These are phyloP conservation scores for Spea multiplicata DNA, from an alignment of 2,113 vertebrate species.

Conservation along the genomic window DNA sequence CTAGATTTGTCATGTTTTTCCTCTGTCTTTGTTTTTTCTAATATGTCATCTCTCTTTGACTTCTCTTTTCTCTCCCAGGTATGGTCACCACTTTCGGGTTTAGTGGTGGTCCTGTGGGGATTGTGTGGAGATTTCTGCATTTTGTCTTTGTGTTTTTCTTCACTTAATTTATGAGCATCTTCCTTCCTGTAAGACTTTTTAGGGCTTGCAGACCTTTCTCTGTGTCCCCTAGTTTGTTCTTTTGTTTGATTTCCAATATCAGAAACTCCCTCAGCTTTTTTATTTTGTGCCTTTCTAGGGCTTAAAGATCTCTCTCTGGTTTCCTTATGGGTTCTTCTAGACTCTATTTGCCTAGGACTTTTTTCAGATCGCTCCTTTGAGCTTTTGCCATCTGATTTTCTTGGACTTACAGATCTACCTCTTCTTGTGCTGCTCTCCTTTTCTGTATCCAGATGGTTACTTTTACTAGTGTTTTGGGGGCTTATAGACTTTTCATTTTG, in stretches of 20 bases:
- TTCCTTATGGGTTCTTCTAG: conserved; percentile 44
- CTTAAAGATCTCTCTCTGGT: conserved; percentile 53
- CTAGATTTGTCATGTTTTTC: conserved; percentile 1
- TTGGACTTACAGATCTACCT: conserved; percentile 68
- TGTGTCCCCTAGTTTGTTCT: conserved; percentile 37
- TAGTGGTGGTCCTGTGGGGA: background rate
- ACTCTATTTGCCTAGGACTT: conserved; percentile 63
- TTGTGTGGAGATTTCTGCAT: background rate
- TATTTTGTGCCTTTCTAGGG: conserved; percentile 55
- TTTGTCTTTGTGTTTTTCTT: conserved; percentile 14
- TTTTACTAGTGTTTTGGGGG: conserved; percentile 53
- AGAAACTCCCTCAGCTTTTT: conserved; percentile 42
- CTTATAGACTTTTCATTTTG: conserved; percentile 58
- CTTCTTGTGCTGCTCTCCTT: conserved; percentile 50
- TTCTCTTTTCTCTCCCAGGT: conserved; percentile 55
- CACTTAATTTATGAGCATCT: conserved; percentile 48
- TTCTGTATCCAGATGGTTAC: conserved; percentile 47
- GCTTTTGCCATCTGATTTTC: conserved; percentile 51
- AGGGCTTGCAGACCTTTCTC: conserved; percentile 67
- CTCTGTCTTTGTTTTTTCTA: background rate
- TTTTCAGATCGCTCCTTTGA: conserved; percentile 53
- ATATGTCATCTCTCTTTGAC: background rate
- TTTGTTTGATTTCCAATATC: conserved; percentile 44
- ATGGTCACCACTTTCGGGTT: conserved; percentile 46
- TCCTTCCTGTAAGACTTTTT: conserved; percentile 62